Conservation (phyloP, 2,888 invertebrate genomes). For the Plemyria rubiginata region DNA sequence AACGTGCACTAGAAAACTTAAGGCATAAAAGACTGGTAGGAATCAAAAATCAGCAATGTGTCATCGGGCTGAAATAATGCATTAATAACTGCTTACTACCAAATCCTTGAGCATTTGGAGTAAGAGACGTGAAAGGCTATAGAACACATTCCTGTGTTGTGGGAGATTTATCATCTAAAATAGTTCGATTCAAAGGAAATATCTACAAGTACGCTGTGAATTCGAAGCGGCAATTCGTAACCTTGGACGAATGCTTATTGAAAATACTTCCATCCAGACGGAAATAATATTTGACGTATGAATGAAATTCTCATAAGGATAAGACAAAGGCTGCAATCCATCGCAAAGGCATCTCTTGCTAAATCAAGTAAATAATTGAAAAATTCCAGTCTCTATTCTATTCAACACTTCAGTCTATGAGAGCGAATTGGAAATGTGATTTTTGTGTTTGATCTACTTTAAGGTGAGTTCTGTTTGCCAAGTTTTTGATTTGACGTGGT, state of each 20-base stretch:
- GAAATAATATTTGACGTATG: constrained; percentile 73
- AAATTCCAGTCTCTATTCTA: constrained; percentile 44
- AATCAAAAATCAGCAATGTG: too few species aligned
- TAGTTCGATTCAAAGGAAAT: constrained; percentile 36
- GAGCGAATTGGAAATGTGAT: constrained; percentile 42
- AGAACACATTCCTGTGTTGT: constrained; percentile 1
- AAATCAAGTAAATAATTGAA: constrained; percentile 62
- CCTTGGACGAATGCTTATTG: constrained; percentile 65
- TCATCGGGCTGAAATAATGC: too few species aligned
- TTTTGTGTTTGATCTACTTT: constrained; percentile 37
- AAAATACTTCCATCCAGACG: constrained; percentile 73
- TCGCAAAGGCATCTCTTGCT: constrained; percentile 48
- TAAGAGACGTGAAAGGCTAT: background rate
- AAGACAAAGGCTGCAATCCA: constrained; percentile 56
- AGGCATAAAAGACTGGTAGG: too few species aligned
- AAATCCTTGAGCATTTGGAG: too few species aligned
- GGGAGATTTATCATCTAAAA: too few species aligned
- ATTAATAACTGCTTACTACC: too few species aligned
- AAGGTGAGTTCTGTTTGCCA: too few species aligned
- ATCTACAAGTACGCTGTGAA: constrained; percentile 31
- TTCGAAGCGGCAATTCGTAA: constrained; percentile 56
- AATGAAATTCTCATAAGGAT: constrained; percentile 66
- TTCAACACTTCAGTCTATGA: constrained; percentile 39
- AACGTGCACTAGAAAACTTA: too few species aligned
- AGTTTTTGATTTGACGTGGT: too few species aligned